Evolutionary conservation across 2,797 vertebrate genomes (phyloP).

Genomic region (Schizothorax lantsangensis): DNA sequence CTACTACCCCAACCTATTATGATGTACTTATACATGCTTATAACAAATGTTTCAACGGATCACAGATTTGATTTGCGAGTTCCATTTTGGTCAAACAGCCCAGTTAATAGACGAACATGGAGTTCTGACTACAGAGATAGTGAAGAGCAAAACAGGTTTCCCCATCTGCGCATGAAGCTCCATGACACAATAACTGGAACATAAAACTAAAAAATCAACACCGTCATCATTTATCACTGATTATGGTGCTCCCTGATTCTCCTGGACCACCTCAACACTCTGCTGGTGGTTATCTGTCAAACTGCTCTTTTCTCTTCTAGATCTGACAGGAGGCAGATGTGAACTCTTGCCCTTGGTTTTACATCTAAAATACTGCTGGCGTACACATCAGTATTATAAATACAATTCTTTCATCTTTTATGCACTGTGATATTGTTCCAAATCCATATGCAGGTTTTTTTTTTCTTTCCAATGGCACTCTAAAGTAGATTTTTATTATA

Average conservation of each 20-base stretch:
- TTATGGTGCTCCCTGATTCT: constrained; percentile 34
- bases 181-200: constrained; percentile 48
- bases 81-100: neutral
- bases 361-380: constrained; percentile 2
- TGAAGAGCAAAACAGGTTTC: constrained; percentile 27
- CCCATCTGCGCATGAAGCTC: constrained; percentile 1
- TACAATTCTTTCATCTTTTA: neutral
- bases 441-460: neutral
- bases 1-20: neutral
- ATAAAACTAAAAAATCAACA: constrained; percentile 51
- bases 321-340: constrained; percentile 53
- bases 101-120: neutral
- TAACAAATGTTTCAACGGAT: neutral
- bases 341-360: constrained; percentile 35
- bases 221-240: constrained; percentile 52
- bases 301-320: constrained; percentile 32
- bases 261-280: constrained; percentile 44
- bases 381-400: neutral
- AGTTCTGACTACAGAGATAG: constrained; percentile 9
- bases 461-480: neutral
- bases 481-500: neutral
- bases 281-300: constrained; percentile 54
- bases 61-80: neutral
- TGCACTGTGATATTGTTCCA: neutral
- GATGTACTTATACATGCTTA: neutral